Conservation (phyloP, 2,113 vertebrate species). For the Aepyceros melampus region DNA sequence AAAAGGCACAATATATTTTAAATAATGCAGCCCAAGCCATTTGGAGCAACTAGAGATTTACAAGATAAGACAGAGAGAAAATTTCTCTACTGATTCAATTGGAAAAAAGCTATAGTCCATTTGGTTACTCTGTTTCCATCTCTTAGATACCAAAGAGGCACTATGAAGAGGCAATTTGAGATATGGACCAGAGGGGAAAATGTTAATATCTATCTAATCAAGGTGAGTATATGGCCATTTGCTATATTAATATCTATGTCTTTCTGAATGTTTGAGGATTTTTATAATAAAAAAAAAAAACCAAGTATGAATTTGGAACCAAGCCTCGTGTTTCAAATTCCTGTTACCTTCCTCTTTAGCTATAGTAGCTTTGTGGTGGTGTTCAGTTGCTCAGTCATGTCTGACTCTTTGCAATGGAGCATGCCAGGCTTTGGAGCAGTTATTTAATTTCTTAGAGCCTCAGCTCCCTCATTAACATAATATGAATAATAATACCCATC, state of each 20-base stretch:
- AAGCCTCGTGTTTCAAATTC: neutral
- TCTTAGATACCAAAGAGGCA: neutral
- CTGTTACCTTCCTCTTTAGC: neutral
- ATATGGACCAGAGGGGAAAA: neutral
- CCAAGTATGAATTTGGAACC: neutral
- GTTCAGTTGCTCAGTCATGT: neutral
- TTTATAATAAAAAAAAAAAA: neutral
- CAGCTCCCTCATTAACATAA: neutral
- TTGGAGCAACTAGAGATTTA: neutral
- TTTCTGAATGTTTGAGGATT: neutral
- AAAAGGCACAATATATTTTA: neutral
- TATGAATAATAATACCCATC: neutral
- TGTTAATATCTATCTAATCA: neutral
- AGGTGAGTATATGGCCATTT: neutral
- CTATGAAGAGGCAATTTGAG: neutral
- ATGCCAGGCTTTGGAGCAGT: neutral
- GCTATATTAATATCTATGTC: neutral
- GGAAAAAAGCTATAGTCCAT: neutral
- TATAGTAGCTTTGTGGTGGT: neutral
- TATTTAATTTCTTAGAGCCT: neutral
- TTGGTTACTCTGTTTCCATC: neutral
- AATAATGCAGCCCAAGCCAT: neutral
- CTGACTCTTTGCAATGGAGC: neutral
- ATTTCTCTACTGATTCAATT: neutral
- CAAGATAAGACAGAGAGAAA: neutral